A percentile compares a stretch with the other conserved stretches of the same genome.
Evolutionary conservation across 2,113 vertebrate species (phyloP).

Genomic region (Planiliza haematocheilus): DNA sequence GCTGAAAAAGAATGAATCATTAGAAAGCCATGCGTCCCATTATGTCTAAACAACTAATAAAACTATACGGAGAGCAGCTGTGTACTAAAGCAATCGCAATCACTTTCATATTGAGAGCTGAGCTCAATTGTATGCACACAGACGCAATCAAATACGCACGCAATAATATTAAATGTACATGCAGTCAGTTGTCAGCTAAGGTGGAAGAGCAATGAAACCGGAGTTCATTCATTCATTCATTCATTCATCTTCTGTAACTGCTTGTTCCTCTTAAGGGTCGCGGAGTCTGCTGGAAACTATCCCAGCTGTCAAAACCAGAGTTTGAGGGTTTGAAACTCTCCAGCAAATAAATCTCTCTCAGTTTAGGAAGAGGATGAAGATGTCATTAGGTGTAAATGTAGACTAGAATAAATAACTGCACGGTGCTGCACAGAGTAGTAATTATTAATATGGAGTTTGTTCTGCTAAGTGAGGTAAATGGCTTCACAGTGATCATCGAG

Average conservation of each 20-base stretch:
- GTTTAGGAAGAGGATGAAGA: conserved; percentile 23
- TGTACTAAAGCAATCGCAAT: conserved; percentile 14
- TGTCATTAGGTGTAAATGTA: conserved; percentile 34
- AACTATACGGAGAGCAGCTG: background rate
- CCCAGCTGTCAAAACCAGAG: too few relatives aligned
- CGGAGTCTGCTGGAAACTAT: too few relatives aligned
- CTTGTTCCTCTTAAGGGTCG: too few relatives aligned
- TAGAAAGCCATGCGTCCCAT: conserved; percentile 32
- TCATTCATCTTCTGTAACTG: too few relatives aligned
- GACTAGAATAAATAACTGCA: conserved; percentile 36
- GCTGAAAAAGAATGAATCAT: conserved; percentile 1
- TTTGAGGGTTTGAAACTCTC: background rate
- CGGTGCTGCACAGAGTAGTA: background rate
- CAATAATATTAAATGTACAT: background rate
- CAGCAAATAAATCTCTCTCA: conserved; percentile 19
- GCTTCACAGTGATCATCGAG: conserved; percentile 9
- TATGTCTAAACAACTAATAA: conserved; percentile 27
- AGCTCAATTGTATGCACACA: background rate
- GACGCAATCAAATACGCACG: conserved; percentile 10
- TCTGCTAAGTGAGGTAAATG: conserved; percentile 48
- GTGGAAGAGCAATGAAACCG: conserved; percentile 3
- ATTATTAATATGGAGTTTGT: conserved; percentile 26
- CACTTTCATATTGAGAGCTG: background rate
- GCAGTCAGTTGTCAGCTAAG: conserved; percentile 1
- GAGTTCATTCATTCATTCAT: too few relatives aligned